phyloP scores from a whole-genome alignment of 2,797 vertebrate genomes.

The Telmatherina bonti region DNA sequence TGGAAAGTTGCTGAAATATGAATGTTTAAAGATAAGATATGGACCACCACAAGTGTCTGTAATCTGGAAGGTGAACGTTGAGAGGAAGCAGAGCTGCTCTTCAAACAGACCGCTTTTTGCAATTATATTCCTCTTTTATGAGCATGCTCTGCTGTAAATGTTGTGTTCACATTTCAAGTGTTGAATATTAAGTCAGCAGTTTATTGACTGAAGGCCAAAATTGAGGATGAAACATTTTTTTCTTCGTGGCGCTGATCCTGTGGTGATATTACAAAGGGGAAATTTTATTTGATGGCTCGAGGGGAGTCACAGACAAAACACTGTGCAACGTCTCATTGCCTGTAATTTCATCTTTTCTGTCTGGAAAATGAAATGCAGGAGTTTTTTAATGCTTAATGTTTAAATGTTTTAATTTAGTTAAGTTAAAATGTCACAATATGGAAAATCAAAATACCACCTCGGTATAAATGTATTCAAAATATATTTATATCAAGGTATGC shows the following conservation, averaged over 20 bases:
- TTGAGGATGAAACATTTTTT: slow-evolving; percentile 23
- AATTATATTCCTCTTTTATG: slow-evolving; percentile 43
- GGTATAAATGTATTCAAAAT: no score
- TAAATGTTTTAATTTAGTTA: background rate
- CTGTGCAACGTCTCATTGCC: background rate
- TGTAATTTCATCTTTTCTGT: background rate
- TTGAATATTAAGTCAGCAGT: slow-evolving; percentile 17
- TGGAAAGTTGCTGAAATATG: slow-evolving; percentile 13
- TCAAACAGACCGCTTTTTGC: slow-evolving; percentile 57
- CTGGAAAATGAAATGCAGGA: no score
- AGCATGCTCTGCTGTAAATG: slow-evolving; percentile 25
- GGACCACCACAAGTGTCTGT: slow-evolving; percentile 25
- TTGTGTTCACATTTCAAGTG: slow-evolving; percentile 23
- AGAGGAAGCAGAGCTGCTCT: slow-evolving; percentile 36
- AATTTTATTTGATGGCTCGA: slow-evolving; percentile 14
- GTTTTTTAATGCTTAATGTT: no score
- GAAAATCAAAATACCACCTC: background rate
- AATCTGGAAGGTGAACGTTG: slow-evolving; percentile 10
- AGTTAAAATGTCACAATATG: background rate
- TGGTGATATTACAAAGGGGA: background rate
- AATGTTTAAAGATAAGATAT: slow-evolving; percentile 43
- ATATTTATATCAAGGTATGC: no score
- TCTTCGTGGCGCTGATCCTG: slow-evolving; percentile 25
- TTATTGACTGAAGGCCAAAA: slow-evolving; percentile 18
- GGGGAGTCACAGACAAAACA: slow-evolving; percentile 18